Evolutionary conservation across 2,113 vertebrate species (phyloP).

Genomic region (Rhinolophus ferrumequinum): DNA sequence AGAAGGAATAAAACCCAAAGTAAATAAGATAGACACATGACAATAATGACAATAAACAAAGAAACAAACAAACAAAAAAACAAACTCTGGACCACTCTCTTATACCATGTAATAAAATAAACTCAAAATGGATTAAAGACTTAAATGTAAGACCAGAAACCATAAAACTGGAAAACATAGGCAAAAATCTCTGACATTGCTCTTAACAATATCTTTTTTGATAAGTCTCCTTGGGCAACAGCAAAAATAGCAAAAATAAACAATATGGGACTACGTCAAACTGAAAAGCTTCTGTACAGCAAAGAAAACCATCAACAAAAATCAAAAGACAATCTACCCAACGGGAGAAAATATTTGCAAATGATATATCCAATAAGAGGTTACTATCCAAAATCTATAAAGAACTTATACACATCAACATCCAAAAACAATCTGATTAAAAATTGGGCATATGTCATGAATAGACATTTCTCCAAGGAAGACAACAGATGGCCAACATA

Average conservation of each 20-base stretch:
- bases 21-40: not conserved
- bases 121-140: not conserved
- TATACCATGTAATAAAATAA: not conserved
- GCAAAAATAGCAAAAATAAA: not conserved
- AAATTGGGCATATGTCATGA: no score
- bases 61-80: not conserved
- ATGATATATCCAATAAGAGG: no score
- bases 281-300: no score
- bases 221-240: not conserved
- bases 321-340: no score
- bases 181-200: not conserved
- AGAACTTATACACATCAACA: no score
- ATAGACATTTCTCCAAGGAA: no score
- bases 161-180: not conserved
- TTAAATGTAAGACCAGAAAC: not conserved
- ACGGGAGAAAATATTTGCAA: no score
- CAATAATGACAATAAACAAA: no score
- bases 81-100: not conserved
- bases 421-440: no score
- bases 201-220: not conserved
- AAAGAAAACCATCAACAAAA: no score
- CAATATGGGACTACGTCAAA: not conserved
- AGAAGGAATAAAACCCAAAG: not conserved
- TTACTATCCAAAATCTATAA: no score
- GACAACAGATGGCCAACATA: no score